phyloP scores from a whole-genome alignment of 2,888 invertebrate genomes.

The Caenorhabditis auriculariae region DNA sequence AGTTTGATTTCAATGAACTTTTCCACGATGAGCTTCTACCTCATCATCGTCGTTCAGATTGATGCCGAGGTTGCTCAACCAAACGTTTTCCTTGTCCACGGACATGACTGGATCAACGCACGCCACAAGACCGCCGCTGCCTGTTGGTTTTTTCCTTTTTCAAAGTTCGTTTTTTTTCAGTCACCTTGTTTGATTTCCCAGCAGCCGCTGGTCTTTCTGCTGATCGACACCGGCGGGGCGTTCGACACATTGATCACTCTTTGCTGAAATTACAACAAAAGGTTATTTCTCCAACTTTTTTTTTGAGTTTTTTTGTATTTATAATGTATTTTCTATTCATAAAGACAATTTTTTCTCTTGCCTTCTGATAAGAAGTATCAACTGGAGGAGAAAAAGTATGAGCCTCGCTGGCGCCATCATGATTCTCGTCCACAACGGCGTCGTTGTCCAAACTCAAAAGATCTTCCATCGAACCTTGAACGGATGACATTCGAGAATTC shows the following conservation, averaged over 20 bases:
- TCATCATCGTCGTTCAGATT: slow-evolving; percentile 36
- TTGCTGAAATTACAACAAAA: slow-evolving; percentile 34
- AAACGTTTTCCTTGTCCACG: slow-evolving; percentile 50
- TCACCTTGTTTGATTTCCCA: slow-evolving; percentile 56
- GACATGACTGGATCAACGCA: slow-evolving; percentile 59
- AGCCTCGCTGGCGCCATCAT: slow-evolving; percentile 6
- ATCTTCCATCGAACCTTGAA: slow-evolving; percentile 44
- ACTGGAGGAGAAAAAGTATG: slow-evolving; percentile 8
- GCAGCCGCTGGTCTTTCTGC: slow-evolving; percentile 38
- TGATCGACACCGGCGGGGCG: slow-evolving; percentile 57
- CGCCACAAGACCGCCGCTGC: slow-evolving; percentile 56
- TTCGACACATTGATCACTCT: slow-evolving; percentile 60
- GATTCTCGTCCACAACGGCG: slow-evolving; percentile 25
- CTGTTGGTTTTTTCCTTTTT: slow-evolving; percentile 11
- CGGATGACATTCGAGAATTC: slow-evolving; percentile 45
- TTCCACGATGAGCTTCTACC: slow-evolving; percentile 4
- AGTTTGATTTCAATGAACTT: neutral
- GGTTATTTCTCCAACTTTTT: neutral
- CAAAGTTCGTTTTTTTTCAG: neutral
- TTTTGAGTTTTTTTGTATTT: neutral
- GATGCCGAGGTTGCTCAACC: slow-evolving; percentile 50
- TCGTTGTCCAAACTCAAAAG: slow-evolving; percentile 37
- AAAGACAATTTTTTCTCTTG: slow-evolving; percentile 4
- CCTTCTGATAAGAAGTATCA: slow-evolving; percentile 16
- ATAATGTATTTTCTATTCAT: too few species aligned